A percentile compares a stretch with the other conserved stretches of the same genome.
Evolutionary conservation across 2,888 invertebrate genomes (phyloP).

Genomic region (Parnassius apollo): DNA sequence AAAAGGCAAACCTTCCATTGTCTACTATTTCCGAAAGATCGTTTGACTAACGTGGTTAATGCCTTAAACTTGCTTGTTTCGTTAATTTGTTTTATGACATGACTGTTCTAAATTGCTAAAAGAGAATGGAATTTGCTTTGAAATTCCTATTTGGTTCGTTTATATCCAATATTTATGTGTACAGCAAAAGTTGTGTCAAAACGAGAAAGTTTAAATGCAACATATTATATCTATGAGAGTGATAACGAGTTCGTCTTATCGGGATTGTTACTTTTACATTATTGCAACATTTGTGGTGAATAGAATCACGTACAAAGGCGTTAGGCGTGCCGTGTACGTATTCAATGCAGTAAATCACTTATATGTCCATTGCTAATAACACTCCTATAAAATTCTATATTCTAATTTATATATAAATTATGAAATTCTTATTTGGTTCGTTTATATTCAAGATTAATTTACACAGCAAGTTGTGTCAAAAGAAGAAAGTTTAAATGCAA

Average conservation of each 20-base stretch:
- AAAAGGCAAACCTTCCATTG: conserved; percentile 20
- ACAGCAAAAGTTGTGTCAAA: conserved; percentile 6
- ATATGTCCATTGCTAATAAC: conserved; percentile 43
- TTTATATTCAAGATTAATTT: not conserved
- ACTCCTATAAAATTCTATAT: conserved; percentile 51
- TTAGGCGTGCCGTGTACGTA: conserved; percentile 6
- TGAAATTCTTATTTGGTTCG: no score
- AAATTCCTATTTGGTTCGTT: no score
- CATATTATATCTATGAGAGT: not conserved
- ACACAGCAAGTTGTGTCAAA: not conserved
- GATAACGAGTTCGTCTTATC: conserved; percentile 19
- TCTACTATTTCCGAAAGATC: conserved; percentile 7
- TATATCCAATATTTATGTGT: not conserved
- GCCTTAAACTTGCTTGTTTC: conserved; percentile 11
- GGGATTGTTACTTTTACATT: conserved; percentile 21
- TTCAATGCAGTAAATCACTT: conserved; percentile 15
- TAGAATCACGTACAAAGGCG: conserved; percentile 15
- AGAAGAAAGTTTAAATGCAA: conserved; percentile 8
- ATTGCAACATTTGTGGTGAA: conserved; percentile 14
- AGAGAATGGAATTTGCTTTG: no score
- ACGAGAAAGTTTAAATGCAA: conserved; percentile 10
- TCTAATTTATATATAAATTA: no score
- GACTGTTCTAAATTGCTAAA: no score
- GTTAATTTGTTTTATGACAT: not conserved
- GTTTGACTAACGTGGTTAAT: conserved; percentile 8